A percentile compares a stretch with the other conserved stretches of the same genome.
These are phyloP conservation scores for Maniola hyperantus DNA, from an alignment of 2,888 invertebrate genomes.

Conservation along the genomic window DNA sequence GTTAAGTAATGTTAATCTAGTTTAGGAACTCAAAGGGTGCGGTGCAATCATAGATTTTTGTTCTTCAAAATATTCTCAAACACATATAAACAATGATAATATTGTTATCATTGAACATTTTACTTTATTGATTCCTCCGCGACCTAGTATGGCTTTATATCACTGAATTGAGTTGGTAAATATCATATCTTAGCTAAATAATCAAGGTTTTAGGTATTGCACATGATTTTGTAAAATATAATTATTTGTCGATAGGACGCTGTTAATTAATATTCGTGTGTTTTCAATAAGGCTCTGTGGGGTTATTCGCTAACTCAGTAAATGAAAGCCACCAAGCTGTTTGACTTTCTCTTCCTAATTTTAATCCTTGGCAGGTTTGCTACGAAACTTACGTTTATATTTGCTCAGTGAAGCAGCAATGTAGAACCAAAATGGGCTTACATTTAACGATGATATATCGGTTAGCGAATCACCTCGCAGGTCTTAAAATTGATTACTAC, in stretches of 20 bases:
- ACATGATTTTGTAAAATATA: slow-evolving; percentile 14
- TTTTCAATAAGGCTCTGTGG: not conserved
- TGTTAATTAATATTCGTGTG: slow-evolving; percentile 12
- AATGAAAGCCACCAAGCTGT: too few species aligned
- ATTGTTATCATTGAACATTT: not conserved
- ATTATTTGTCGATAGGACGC: not conserved
- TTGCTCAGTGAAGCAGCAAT: too few species aligned
- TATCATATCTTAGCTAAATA: not conserved
- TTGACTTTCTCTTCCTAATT: too few species aligned
- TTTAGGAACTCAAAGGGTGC: slow-evolving; percentile 1
- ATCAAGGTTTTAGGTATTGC: slow-evolving; percentile 5
- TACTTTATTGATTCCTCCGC: not conserved
- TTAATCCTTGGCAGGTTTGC: too few species aligned
- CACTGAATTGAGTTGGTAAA: not conserved
- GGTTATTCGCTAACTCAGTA: not conserved
- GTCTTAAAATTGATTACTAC: too few species aligned
- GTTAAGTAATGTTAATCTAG: not conserved
- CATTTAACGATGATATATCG: too few species aligned
- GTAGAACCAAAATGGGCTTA: too few species aligned
- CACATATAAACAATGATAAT: too few species aligned
- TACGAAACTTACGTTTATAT: too few species aligned
- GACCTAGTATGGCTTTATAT: not conserved
- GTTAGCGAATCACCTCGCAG: too few species aligned
- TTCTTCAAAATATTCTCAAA: not conserved
- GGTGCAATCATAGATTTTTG: not conserved